Conservation (phyloP, 2,888 invertebrate species). For the Hesperia comma region DNA sequence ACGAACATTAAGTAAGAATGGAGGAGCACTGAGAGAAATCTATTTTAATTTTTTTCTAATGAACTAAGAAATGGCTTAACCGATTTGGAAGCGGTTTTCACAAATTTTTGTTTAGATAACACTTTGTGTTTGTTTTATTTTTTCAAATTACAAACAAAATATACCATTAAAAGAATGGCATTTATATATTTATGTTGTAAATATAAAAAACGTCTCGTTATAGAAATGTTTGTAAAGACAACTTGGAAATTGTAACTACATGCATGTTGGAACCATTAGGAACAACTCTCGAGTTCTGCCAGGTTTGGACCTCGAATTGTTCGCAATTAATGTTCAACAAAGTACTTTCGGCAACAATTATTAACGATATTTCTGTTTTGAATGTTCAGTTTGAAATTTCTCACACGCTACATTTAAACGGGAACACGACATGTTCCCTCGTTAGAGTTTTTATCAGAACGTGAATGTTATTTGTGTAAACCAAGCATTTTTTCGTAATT, state of each 20-base stretch:
- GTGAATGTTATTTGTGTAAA: background rate
- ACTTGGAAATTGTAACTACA: constrained; percentile 70
- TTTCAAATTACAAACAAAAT: too few relatives aligned
- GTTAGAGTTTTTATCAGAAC: constrained; percentile 13
- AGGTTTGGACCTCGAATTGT: constrained; percentile 14
- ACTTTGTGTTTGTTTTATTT: too few relatives aligned
- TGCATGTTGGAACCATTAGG: constrained; percentile 41
- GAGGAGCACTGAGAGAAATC: too few relatives aligned
- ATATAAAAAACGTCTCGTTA: too few relatives aligned
- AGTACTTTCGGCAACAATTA: constrained; percentile 21
- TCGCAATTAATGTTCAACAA: constrained; percentile 28
- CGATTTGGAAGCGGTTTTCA: too few relatives aligned
- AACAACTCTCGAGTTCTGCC: constrained; percentile 3
- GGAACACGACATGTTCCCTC: constrained; percentile 19
- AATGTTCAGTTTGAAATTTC: constrained; percentile 26
- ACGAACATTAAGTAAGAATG: background rate
- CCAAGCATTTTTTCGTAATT: background rate
- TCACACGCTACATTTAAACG: constrained; percentile 17
- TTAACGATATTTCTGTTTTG: constrained; percentile 27
- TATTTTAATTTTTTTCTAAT: too few relatives aligned
- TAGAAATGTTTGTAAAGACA: constrained; percentile 39
- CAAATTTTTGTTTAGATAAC: too few relatives aligned
- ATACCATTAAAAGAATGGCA: too few relatives aligned
- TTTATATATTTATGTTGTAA: too few relatives aligned
- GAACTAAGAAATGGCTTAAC: too few relatives aligned